Conservation (phyloP, 2,888 invertebrate species). For the Chrysomela aeneicollis region DNA sequence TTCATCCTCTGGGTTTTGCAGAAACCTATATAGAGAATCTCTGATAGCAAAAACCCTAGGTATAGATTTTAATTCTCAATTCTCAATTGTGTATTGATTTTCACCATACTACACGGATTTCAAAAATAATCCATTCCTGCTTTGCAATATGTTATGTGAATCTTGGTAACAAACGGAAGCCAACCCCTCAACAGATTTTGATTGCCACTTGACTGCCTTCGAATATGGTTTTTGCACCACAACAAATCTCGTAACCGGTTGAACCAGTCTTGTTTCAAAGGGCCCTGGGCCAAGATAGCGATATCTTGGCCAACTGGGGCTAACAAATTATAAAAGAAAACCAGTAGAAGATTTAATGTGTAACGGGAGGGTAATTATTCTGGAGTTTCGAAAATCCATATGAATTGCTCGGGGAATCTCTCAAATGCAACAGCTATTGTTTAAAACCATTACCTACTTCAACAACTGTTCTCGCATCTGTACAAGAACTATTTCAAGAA, state of each 20-base stretch:
- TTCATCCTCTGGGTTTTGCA: no score
- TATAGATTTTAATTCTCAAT: no score
- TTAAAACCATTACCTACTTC: no score
- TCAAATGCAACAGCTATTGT: not conserved
- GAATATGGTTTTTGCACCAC: constrained; percentile 7
- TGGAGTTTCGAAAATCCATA: not conserved
- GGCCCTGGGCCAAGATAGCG: not conserved
- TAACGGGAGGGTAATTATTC: constrained; percentile 1
- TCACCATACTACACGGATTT: not conserved
- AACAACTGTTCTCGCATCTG: no score
- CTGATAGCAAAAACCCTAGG: no score
- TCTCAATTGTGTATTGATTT: no score
- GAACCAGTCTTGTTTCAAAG: constrained; percentile 1
- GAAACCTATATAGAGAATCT: no score
- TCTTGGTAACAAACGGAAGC: not conserved
- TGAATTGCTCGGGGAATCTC: not conserved
- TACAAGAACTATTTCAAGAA: no score
- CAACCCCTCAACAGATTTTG: constrained; percentile 1
- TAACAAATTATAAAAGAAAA: not conserved
- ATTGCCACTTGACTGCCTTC: not conserved
- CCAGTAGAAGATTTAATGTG: constrained; percentile 1
- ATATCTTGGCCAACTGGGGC: constrained; percentile 3
- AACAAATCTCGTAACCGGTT: constrained; percentile 1
- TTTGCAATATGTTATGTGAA: not conserved
- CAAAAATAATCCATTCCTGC: not conserved